These are phyloP conservation scores for Polyergus mexicanus DNA, from an alignment of 1,140 invertebrate genomes.

Conservation along the genomic window DNA sequence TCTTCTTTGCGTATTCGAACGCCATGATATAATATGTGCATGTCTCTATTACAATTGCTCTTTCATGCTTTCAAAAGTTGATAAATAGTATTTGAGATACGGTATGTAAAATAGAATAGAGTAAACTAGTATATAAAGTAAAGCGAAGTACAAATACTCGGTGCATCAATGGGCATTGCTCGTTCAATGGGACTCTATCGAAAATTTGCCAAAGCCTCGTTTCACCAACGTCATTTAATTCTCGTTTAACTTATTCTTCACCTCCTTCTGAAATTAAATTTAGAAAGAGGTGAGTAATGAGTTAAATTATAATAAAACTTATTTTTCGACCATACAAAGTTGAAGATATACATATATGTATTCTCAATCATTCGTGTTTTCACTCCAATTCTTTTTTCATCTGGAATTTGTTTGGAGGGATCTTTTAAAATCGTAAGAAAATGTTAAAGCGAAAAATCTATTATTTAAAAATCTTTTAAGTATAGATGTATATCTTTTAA, in stretches of 20 bases:
- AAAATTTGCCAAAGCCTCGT: constrained; percentile 49
- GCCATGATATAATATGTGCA: constrained; percentile 34
- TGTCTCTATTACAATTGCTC: constrained; percentile 70
- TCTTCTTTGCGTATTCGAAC: background rate
- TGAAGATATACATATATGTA: background rate
- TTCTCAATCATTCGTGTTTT: background rate
- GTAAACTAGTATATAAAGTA: constrained; percentile 57
- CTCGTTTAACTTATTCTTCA: background rate
- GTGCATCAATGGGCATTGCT: constrained; percentile 59
- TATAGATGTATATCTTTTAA: background rate
- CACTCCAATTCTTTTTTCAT: background rate
- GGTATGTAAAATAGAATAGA: constrained; percentile 61
- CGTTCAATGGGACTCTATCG: constrained; percentile 51
- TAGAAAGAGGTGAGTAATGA: background rate
- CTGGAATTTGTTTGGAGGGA: background rate
- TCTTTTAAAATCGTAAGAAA: constrained; percentile 36
- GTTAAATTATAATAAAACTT: constrained; percentile 15
- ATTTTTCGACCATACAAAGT: background rate
- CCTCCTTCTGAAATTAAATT: background rate
- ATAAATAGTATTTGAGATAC: constrained; percentile 68
- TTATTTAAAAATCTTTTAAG: constrained; percentile 27
- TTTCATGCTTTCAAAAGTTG: constrained; percentile 51
- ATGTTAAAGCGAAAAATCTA: constrained; percentile 26
- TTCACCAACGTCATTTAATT: constrained; percentile 32
- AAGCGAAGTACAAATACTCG: constrained; percentile 71